Evolutionary conservation across 92 coral and sea anemone species (phyloP), one percentile per base, ranked within the genome.

Genomic region (Heliopora coerulea): DNA sequence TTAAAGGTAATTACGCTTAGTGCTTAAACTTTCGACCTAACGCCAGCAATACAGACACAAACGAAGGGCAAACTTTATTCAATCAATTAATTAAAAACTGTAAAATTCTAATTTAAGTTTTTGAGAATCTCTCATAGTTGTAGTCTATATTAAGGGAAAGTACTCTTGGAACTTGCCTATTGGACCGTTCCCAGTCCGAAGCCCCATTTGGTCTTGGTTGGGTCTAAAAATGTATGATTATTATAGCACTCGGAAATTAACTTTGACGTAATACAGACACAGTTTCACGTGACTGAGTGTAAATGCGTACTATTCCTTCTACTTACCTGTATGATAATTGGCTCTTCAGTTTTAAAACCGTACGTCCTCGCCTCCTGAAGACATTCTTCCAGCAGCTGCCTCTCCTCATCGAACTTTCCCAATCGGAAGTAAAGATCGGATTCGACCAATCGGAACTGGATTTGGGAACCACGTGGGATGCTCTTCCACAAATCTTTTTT

Each of bases 381-480:
- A 67, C 59, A 26, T 49, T 46, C 27, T 13, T 21, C 14, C 0
- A 67, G 59, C 23, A 67, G 26, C 3, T 48, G 13, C 29, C 8
- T 46, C 13, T 34, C 35, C n/a, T 67, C 74, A 11, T 49, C 74
- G 35, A 46, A 49, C 34, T 12, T 67, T 19, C 74, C 59, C 29
- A 44, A 40, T 49, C 74, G 44, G 59, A 26, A 67, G 49, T 27
- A 67, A 21, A 67, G 32, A 49, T 67, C 74, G 12, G 58, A 25
- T 30, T 46, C 74, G 74, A 67, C 74, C 59, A 67, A 14, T 15
- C 54, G 74, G 58, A 46, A 49, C 32, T 67, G 74, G 33, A 67
- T 67, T 25, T 67, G 49, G 3, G 74, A 67, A 25, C 74, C 74
- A 67, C 59, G 58, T 67, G 74, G 74, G 44, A 49, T 49, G 15